Evolutionary conservation across 2,797 vertebrate genomes (phyloP).

Genomic region (Microtus californicus): DNA sequence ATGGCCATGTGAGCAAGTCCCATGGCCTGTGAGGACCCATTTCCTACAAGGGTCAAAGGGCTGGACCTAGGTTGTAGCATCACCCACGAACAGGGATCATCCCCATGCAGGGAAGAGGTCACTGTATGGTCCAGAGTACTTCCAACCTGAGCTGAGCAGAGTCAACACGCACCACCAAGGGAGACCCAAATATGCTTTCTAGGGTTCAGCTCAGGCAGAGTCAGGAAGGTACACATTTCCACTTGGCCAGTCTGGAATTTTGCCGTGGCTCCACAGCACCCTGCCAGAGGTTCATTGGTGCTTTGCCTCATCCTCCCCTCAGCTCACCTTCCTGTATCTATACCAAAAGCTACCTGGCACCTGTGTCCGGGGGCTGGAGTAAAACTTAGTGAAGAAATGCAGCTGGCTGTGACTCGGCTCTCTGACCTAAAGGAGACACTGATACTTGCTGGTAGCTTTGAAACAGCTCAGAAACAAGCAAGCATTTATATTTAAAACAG

Average conservation of each 20-base stretch:
- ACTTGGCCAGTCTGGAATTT: background rate
- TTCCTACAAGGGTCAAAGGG: background rate
- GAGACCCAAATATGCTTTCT: background rate
- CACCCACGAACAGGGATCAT: background rate
- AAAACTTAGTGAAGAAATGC: background rate
- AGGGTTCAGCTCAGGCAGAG: background rate
- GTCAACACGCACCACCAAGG: background rate
- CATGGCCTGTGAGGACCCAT: background rate
- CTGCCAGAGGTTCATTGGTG: background rate
- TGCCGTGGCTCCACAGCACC: background rate
- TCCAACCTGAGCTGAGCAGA: constrained; percentile 12
- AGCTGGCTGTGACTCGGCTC: background rate
- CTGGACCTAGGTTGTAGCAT: background rate
- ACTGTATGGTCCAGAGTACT: background rate
- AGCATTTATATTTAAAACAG: background rate
- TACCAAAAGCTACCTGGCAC: background rate
- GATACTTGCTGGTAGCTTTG: background rate
- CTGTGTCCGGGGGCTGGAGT: background rate
- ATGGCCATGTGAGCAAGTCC: background rate
- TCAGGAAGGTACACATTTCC: background rate
- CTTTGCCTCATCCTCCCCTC: background rate
- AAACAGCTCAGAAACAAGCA: constrained; percentile 6
- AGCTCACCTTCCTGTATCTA: background rate
- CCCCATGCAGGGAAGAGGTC: background rate
- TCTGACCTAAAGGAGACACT: background rate